Percentiles rank a stretch among this genome's conserved stretches.
These are phyloP conservation scores for Chrysina gloriosa DNA, from an alignment of 2,888 invertebrate species.

Conservation along the genomic window DNA sequence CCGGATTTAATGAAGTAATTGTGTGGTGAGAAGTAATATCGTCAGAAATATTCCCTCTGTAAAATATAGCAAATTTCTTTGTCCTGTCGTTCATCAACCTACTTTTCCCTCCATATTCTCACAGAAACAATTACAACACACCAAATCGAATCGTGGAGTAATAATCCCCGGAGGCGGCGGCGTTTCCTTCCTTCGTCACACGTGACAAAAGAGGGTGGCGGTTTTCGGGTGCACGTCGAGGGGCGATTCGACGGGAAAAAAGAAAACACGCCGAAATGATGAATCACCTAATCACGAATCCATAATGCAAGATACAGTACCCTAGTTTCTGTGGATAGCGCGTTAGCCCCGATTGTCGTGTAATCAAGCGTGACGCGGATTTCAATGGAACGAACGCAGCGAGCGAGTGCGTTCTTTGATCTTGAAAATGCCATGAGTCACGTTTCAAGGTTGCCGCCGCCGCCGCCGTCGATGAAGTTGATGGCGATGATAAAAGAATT, in stretches of 20 bases:
- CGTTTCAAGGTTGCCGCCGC: constrained; percentile 36
- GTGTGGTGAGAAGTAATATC: too few species aligned
- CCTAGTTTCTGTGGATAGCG: constrained; percentile 35
- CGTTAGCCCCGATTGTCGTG: constrained; percentile 40
- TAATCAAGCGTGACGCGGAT: constrained; percentile 39
- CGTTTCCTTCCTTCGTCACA: background rate
- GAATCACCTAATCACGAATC: constrained; percentile 44
- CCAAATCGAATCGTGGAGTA: too few species aligned
- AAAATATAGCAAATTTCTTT: too few species aligned
- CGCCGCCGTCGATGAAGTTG: too few species aligned
- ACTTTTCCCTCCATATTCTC: too few species aligned
- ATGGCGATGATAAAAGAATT: too few species aligned
- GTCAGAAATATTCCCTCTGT: too few species aligned
- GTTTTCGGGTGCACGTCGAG: background rate
- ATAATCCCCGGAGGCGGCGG: too few species aligned
- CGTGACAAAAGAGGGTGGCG: constrained; percentile 12
- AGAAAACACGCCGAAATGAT: constrained; percentile 39
- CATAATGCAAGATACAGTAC: constrained; percentile 40
- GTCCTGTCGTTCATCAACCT: too few species aligned
- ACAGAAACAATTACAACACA: too few species aligned
- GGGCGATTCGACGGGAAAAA: too few species aligned
- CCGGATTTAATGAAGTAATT: too few species aligned
- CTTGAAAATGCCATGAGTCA: constrained; percentile 43
- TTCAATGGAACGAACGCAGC: constrained; percentile 25
- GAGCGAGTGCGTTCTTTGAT: constrained; percentile 40